These are phyloP conservation scores for Salpingus planirostris DNA, from an alignment of 2,888 invertebrate genomes.

Conservation along the genomic window DNA sequence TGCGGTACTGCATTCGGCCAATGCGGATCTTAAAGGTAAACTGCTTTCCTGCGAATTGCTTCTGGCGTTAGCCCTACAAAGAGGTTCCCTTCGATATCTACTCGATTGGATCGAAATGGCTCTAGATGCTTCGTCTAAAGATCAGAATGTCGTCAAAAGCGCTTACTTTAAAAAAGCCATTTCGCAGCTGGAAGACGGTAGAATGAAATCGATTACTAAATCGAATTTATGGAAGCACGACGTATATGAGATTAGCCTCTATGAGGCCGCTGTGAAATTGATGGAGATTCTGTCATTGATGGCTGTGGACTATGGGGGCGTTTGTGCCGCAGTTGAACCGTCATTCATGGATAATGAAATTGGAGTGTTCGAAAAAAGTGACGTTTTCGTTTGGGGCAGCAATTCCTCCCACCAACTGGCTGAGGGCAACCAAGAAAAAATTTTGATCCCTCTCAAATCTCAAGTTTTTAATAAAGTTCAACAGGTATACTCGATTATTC, in stretches of 20 bases:
- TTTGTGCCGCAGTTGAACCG: conserved; percentile 28
- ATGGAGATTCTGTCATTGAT: conserved; percentile 45
- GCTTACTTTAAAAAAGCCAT: conserved; percentile 32
- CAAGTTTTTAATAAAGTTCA: conserved; percentile 49
- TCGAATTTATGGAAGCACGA: conserved; percentile 11
- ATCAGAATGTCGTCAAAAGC: conserved; percentile 18
- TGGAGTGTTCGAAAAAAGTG: conserved; percentile 37
- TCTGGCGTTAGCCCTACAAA: conserved; percentile 48
- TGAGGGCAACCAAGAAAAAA: conserved; percentile 52
- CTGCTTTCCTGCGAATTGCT: conserved; percentile 45
- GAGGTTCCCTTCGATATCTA: conserved; percentile 50
- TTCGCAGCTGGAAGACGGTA: conserved; percentile 28
- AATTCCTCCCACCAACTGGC: conserved; percentile 56
- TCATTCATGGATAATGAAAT: conserved; percentile 20
- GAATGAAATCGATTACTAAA: conserved; percentile 18
- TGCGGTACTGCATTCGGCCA: conserved; percentile 42
- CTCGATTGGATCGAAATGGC: conserved; percentile 57
- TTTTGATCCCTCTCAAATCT: conserved; percentile 48
- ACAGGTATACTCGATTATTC: too few relatives aligned
- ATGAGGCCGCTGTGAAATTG: conserved; percentile 47
- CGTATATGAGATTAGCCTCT: conserved; percentile 31
- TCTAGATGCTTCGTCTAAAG: conserved; percentile 35
- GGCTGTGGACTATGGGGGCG: conserved; percentile 39
- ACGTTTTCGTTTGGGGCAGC: conserved; percentile 57
- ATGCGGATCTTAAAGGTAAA: conserved; percentile 43